Percentiles rank a stretch among this genome's conserved stretches.
These are phyloP conservation scores for Athripsodes cinereus DNA, from an alignment of 2,888 invertebrate genomes.

Conservation along the genomic window DNA sequence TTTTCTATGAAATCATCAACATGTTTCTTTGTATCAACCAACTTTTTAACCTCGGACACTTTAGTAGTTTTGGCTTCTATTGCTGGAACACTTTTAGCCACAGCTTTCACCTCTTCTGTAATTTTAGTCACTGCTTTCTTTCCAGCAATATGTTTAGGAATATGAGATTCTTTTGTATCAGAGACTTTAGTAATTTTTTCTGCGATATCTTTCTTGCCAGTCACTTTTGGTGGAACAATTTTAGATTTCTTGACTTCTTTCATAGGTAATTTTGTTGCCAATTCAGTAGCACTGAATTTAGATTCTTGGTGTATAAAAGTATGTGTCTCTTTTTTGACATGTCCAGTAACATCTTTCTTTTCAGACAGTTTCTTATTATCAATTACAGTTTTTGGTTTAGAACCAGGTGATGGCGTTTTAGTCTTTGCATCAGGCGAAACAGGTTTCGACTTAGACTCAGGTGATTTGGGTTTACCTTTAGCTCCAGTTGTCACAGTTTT, in stretches of 20 bases:
- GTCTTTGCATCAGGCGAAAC: not conserved
- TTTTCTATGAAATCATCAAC: no score
- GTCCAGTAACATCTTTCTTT: not conserved
- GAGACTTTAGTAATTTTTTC: no score
- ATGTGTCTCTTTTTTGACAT: not conserved
- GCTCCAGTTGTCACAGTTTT: not conserved
- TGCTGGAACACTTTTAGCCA: no score
- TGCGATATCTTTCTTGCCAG: no score
- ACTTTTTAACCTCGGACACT: no score
- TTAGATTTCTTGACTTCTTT: not conserved
- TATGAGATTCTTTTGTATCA: no score
- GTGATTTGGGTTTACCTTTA: not conserved
- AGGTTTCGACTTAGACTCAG: not conserved
- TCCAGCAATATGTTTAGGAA: no score
- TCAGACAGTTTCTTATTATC: not conserved
- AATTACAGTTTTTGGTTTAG: not conserved
- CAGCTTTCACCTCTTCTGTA: no score
- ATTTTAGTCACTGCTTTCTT: no score
- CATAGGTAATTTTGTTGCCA: not conserved
- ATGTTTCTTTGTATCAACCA: no score
- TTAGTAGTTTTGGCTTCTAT: no score
- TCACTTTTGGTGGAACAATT: no score
- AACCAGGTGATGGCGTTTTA: not conserved
- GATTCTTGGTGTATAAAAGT: not conserved
- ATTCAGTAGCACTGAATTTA: not conserved